These are phyloP conservation scores for Carposina sasakii DNA, from an alignment of 1,140 invertebrate genomes.

Conservation along the genomic window DNA sequence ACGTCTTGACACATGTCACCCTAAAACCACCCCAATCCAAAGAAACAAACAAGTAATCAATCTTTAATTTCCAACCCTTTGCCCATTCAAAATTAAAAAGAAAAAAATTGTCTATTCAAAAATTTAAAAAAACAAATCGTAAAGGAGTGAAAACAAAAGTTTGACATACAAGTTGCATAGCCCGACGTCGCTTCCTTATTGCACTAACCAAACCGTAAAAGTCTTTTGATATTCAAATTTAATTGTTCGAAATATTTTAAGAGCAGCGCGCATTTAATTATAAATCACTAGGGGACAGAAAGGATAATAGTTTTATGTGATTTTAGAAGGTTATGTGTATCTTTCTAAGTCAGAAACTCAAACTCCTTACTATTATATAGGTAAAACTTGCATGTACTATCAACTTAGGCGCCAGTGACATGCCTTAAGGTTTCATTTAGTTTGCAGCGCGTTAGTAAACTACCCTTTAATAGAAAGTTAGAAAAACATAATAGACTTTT, in stretches of 20 bases:
- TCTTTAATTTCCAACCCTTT: conserved; percentile 11
- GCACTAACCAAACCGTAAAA: conserved; percentile 43
- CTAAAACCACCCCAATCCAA: too few relatives aligned
- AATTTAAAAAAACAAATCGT: conserved; percentile 25
- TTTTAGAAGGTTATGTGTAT: too few relatives aligned
- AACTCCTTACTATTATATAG: too few relatives aligned
- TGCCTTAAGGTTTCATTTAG: too few relatives aligned
- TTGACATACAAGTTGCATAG: background rate
- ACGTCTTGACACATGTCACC: too few relatives aligned
- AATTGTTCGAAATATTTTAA: conserved; percentile 29
- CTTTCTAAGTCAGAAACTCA: too few relatives aligned
- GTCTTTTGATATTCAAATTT: conserved; percentile 47
- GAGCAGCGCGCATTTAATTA: conserved; percentile 1
- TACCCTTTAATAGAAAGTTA: too few relatives aligned
- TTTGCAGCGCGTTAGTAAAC: too few relatives aligned
- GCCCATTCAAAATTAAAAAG: conserved; percentile 14
- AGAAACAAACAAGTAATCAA: conserved; percentile 10
- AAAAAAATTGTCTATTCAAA: conserved; percentile 16
- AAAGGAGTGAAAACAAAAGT: conserved; percentile 14
- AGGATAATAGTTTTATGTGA: too few relatives aligned
- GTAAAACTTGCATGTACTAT: too few relatives aligned
- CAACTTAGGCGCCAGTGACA: too few relatives aligned
- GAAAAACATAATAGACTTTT: too few relatives aligned
- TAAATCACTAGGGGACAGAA: background rate
- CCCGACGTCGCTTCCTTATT: conserved; percentile 13